phyloP scores from a whole-genome alignment of 2,797 vertebrate genomes.

The Hafferia zeledoni region DNA sequence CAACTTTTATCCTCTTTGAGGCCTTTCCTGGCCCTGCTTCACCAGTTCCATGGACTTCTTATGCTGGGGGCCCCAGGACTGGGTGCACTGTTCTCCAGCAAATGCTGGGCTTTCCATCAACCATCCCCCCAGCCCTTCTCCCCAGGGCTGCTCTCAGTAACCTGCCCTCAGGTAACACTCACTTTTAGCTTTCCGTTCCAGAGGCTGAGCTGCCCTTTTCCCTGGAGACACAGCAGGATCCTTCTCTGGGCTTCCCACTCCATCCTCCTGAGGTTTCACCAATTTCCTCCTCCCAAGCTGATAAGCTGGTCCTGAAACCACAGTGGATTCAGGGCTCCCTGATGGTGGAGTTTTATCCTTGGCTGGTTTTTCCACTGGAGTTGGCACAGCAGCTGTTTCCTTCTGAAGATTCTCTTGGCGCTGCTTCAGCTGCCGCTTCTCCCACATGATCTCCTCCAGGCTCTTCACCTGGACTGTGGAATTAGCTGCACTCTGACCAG shows the following conservation, averaged over 20 bases:
- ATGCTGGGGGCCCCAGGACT: neutral
- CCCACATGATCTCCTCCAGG: constrained; percentile 86
- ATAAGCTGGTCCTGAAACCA: neutral
- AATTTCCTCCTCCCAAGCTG: constrained; percentile 17
- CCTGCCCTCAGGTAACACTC: neutral
- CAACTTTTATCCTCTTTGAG: neutral
- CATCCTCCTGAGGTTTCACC: constrained; percentile 20
- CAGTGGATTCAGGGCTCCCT: neutral
- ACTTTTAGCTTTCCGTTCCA: constrained; percentile 60
- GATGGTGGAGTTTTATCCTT: neutral
- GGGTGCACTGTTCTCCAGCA: neutral
- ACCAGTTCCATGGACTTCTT: neutral
- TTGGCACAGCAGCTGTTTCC: neutral
- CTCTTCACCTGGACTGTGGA: constrained; percentile 83
- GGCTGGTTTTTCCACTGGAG: neutral
- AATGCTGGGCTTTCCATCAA: too few relatives aligned
- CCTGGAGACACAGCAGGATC: constrained; percentile 28
- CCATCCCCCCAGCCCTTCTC: too few relatives aligned
- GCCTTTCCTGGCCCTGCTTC: neutral
- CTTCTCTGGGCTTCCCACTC: constrained; percentile 50
- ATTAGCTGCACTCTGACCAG: constrained; percentile 42
- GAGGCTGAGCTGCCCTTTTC: constrained; percentile 45
- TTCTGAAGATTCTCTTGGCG: constrained; percentile 63
- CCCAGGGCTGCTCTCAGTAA: neutral
- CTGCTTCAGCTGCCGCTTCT: constrained; percentile 84